These are phyloP conservation scores for Cephalopterus ornatus DNA, from an alignment of 2,113 vertebrate species.

Conservation along the genomic window DNA sequence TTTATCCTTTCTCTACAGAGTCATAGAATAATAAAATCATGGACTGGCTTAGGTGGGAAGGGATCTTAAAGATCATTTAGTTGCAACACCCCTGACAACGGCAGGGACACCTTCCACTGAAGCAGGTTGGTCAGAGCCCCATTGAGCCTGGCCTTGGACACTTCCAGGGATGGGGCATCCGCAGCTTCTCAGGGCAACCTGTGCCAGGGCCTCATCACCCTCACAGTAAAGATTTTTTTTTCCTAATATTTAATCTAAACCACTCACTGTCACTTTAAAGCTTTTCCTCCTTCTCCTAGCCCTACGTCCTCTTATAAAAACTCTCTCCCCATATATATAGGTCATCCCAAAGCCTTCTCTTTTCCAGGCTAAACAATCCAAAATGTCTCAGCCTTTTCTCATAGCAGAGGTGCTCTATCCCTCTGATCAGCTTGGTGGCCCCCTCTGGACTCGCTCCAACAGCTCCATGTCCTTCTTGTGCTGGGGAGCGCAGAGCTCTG, in stretches of 20 bases:
- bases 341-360: background rate
- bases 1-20: background rate
- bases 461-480: background rate
- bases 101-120: background rate
- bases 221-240: background rate
- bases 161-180: background rate
- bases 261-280: too few relatives aligned
- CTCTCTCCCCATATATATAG: too few relatives aligned
- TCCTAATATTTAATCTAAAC: background rate
- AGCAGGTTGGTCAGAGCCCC: rapidly evolving
- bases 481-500: background rate
- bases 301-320: background rate
- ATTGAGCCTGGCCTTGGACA: rapidly evolving
- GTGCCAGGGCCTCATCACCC: background rate
- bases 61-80: background rate
- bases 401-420: background rate
- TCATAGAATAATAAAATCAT: background rate
- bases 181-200: background rate
- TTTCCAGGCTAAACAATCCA: background rate
- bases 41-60: background rate
- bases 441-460: background rate
- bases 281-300: too few relatives aligned
- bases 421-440: background rate
- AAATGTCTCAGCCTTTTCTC: background rate
- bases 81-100: background rate